Evolutionary conservation across 2,888 invertebrate species (phyloP).

Genomic region (Bhutanitis thaidina): DNA sequence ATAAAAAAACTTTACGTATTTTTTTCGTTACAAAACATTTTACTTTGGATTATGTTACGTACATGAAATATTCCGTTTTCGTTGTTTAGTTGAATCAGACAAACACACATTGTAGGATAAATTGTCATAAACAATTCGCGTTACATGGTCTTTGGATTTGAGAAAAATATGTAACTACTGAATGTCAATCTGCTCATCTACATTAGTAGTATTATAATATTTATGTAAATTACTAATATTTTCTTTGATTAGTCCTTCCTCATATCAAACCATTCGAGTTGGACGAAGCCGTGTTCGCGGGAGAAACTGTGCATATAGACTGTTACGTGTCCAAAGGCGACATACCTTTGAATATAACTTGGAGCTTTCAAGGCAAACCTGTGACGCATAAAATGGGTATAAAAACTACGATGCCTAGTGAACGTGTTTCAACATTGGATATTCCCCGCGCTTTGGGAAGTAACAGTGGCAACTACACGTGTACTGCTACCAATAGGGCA

Average conservation of each 20-base stretch:
- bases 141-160: too few species aligned
- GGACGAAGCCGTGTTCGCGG: slow-evolving; percentile 83
- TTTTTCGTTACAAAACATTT: too few species aligned
- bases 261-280: slow-evolving; percentile 84
- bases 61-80: too few species aligned
- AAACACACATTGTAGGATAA: too few species aligned
- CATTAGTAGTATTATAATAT: too few species aligned
- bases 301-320: slow-evolving; percentile 83
- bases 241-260: slow-evolving; percentile 61
- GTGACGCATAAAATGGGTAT: slow-evolving; percentile 74
- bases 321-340: slow-evolving; percentile 86
- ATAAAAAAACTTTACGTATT: too few species aligned
- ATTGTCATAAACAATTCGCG: too few species aligned
- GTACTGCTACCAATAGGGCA: slow-evolving; percentile 80
- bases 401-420: slow-evolving; percentile 75
- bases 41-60: too few species aligned
- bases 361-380: slow-evolving; percentile 83
- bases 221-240: slow-evolving; percentile 20
- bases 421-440: slow-evolving; percentile 77
- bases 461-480: slow-evolving; percentile 83
- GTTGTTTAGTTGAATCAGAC: too few species aligned
- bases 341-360: slow-evolving; percentile 84
- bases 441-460: slow-evolving; percentile 79
- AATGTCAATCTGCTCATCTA: too few species aligned
- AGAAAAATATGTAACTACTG: too few species aligned